Evolutionary conservation across 2,888 invertebrate species (phyloP).

Genomic region (Phengaris alcon): DNA sequence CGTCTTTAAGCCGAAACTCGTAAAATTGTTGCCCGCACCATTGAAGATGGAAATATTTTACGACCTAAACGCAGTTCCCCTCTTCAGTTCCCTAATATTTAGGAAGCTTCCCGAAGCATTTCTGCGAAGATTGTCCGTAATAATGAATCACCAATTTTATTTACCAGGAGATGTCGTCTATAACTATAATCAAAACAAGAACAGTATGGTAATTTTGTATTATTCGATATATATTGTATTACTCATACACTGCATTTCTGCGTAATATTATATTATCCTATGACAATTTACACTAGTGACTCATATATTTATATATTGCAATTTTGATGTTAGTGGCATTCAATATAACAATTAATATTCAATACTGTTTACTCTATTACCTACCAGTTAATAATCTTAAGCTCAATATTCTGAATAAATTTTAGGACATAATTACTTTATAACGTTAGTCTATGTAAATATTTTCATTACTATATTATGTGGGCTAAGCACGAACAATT

Average conservation of each 20-base stretch:
- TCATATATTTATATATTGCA: neutral
- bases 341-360: too few species aligned
- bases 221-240: conserved; percentile 31
- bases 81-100: conserved; percentile 74
- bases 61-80: conserved; percentile 72
- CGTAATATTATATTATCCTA: conserved; percentile 10
- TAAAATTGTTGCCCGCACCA: conserved; percentile 66
- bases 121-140: conserved; percentile 69
- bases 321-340: too few species aligned
- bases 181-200: conserved; percentile 72
- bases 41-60: conserved; percentile 75
- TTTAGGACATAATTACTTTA: too few species aligned
- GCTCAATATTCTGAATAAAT: too few species aligned
- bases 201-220: conserved; percentile 65
- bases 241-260: conserved; percentile 20
- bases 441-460: too few species aligned
- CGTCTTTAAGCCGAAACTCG: conserved; percentile 65
- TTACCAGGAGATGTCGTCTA: conserved; percentile 75
- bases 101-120: conserved; percentile 75
- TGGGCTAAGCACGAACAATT: too few species aligned
- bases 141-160: conserved; percentile 76
- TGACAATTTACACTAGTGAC: neutral
- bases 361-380: too few species aligned
- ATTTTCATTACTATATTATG: too few species aligned
- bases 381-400: too few species aligned